A percentile compares a stretch with the other conserved stretches of the same genome.
Conservation (phyloP, 2,888 invertebrate genomes). For the Caradrina clavipalpis region DNA sequence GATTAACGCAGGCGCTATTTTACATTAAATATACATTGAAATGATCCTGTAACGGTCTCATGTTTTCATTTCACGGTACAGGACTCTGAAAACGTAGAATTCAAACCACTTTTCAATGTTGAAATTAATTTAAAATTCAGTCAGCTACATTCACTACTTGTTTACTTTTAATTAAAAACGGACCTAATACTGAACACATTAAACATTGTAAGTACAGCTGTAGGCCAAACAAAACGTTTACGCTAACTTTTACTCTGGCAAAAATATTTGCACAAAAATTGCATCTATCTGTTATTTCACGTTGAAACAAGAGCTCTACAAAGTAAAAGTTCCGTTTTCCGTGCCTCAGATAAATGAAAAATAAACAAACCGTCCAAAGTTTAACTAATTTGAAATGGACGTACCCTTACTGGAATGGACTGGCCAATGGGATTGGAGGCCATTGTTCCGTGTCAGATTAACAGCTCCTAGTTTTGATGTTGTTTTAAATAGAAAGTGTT, state of each 20-base stretch:
- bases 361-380: constrained; percentile 68
- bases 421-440: constrained; percentile 67
- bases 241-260: not conserved
- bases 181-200: not conserved
- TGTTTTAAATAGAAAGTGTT: constrained; percentile 23
- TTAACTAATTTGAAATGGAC: constrained; percentile 77
- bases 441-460: constrained; percentile 76
- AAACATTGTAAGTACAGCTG: not conserved
- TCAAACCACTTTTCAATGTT: not conserved
- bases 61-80: not conserved
- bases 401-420: constrained; percentile 51
- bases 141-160: not conserved
- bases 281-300: constrained; percentile 32
- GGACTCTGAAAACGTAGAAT: not conserved
- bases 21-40: constrained; percentile 26
- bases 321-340: constrained; percentile 49
- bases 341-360: constrained; percentile 64
- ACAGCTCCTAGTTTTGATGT: constrained; percentile 50
- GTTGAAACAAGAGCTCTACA: constrained; percentile 48
- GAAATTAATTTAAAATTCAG: not conserved
- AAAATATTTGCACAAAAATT: constrained; percentile 39
- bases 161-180: not conserved
- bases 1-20: constrained; percentile 35
- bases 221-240: not conserved
- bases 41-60: constrained; percentile 23